Percentiles rank a stretch among this genome's conserved stretches.
These are phyloP conservation scores for Holcopasites calliopsidis DNA, from an alignment of 1,140 invertebrate genomes.

Conservation along the genomic window DNA sequence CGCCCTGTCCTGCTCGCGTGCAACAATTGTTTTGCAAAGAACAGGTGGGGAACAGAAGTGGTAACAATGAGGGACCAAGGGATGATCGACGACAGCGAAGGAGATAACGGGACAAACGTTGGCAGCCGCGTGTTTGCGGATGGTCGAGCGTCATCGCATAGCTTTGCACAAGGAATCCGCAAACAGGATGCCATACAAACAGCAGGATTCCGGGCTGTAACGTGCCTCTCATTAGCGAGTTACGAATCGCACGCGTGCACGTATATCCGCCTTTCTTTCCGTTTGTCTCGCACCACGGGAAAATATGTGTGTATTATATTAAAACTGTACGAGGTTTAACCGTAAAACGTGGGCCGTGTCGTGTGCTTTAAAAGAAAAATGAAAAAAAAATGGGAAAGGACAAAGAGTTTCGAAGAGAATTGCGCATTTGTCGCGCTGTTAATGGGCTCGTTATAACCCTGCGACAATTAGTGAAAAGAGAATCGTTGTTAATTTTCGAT, in stretches of 20 bases:
- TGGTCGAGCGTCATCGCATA: background rate
- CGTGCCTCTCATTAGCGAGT: conserved; percentile 18
- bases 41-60: background rate
- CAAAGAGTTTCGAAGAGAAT: too few relatives aligned
- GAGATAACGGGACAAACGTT: conserved; percentile 3
- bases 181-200: conserved; percentile 23
- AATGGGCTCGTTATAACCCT: too few relatives aligned
- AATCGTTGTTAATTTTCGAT: too few relatives aligned
- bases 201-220: background rate
- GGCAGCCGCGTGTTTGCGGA: conserved; percentile 12
- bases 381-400: too few relatives aligned
- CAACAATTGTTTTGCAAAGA: background rate
- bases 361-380: too few relatives aligned
- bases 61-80: background rate
- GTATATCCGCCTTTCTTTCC: conserved; percentile 3
- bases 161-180: conserved; percentile 24
- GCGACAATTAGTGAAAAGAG: too few relatives aligned
- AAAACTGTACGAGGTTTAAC: background rate
- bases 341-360: background rate
- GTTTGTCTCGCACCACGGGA: background rate
- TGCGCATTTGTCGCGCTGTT: too few relatives aligned
- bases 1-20: background rate
- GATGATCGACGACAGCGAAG: conserved; percentile 18
- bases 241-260: conserved; percentile 4
- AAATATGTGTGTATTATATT: background rate